These are phyloP conservation scores for Dasysyrphus albostriatus DNA, from an alignment of 2,888 invertebrate genomes.

Conservation along the genomic window DNA sequence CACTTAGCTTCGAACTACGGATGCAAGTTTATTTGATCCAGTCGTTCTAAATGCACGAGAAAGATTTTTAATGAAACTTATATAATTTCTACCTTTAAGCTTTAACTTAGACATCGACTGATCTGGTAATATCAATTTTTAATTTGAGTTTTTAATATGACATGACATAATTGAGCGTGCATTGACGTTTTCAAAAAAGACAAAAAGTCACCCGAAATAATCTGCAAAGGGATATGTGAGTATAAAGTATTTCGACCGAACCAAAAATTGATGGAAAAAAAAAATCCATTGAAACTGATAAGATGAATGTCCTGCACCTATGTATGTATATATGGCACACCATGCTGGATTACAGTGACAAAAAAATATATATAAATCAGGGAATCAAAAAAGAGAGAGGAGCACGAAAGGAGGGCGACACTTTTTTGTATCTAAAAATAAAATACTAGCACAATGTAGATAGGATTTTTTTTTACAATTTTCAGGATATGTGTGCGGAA, in stretches of 20 bases:
- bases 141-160: constrained; percentile 8
- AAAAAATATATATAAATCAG: not conserved
- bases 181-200: constrained; percentile 22
- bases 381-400: not conserved
- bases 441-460: constrained; percentile 6
- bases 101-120: not conserved
- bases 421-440: constrained; percentile 3
- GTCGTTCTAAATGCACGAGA: too few species aligned
- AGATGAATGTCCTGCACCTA: constrained; percentile 1
- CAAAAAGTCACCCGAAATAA: constrained; percentile 12
- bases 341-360: constrained; percentile 9
- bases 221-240: constrained; percentile 16
- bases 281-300: constrained; percentile 30
- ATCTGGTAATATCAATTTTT: not conserved
- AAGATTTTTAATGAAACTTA: too few species aligned
- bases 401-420: too few species aligned
- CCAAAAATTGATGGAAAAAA: not conserved
- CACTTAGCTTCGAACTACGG: too few species aligned
- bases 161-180: not conserved
- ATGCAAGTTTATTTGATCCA: too few species aligned
- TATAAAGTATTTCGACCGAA: not conserved
- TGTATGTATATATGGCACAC: not conserved
- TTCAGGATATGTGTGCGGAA: constrained; percentile 19
- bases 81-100: too few species aligned
- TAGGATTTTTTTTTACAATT: constrained; percentile 7